Percentiles rank a stretch among this genome's conserved stretches.
phyloP scores from a whole-genome alignment of 2,888 invertebrate species.

The Rhamnusium bicolor region DNA sequence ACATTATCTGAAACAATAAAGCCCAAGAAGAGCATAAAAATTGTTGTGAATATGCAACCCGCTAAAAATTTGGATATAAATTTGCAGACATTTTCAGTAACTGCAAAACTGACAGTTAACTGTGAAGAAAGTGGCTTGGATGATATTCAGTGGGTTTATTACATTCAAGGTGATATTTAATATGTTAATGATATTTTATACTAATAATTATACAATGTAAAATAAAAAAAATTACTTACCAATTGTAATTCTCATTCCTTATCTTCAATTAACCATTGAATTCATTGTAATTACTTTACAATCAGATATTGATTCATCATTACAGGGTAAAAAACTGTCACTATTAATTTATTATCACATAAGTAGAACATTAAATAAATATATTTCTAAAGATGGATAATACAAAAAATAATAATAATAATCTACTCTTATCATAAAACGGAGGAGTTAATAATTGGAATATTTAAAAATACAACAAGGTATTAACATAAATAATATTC shows the following conservation, averaged over 20 bases:
- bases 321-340: not conserved
- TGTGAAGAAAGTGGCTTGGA: conserved; percentile 21
- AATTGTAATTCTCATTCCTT: not conserved
- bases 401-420: not conserved
- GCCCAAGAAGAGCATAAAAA: conserved; percentile 63
- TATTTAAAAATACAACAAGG: not conserved
- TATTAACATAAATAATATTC: not conserved
- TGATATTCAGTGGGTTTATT: conserved; percentile 44
- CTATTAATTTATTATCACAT: not conserved
- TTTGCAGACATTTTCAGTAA: conserved; percentile 30
- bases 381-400: not conserved
- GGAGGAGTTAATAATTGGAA: not conserved
- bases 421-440: not conserved
- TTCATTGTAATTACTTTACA: not conserved
- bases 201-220: conserved; percentile 1
- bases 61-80: conserved; percentile 19
- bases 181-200: not conserved
- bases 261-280: not conserved
- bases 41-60: conserved; percentile 48
- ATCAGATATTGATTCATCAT: too few species aligned
- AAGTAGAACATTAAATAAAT: not conserved
- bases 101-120: conserved; percentile 47
- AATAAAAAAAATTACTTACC: conserved; percentile 17
- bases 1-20: conserved; percentile 67
- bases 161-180: conserved; percentile 37